Conservation (phyloP, 2,113 vertebrate genomes). For the Serinus canaria region DNA sequence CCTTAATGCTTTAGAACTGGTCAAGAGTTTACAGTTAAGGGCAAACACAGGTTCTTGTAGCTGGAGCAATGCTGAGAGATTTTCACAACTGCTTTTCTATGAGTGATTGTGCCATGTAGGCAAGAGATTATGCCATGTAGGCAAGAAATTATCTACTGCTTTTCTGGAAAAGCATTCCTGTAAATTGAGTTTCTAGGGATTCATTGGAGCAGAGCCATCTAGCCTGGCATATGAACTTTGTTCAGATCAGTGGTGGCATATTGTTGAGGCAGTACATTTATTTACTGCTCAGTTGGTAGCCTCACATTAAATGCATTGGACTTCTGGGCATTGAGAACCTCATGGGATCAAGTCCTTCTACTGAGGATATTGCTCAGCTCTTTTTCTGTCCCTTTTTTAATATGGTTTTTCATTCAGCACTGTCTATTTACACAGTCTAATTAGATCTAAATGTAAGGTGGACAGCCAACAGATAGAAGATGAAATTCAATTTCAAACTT, state of each 20-base stretch:
- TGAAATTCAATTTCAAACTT: not conserved
- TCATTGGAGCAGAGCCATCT: not conserved
- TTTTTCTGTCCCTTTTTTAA: not conserved
- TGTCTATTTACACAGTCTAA: not conserved
- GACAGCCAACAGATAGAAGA: not conserved
- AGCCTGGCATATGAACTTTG: not conserved
- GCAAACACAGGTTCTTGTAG: fast-evolving
- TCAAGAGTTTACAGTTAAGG: not conserved
- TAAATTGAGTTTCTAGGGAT: not conserved
- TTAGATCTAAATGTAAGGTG: not conserved
- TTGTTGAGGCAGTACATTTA: not conserved
- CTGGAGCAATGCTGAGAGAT: not conserved
- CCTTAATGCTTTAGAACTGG: not conserved
- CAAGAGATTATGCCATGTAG: not conserved
- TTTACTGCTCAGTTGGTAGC: not conserved
- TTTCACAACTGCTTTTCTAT: not conserved
- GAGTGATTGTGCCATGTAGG: not conserved
- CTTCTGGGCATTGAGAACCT: not conserved
- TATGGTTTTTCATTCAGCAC: not conserved
- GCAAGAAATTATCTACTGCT: not conserved
- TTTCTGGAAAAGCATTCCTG: not conserved
- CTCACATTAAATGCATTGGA: not conserved
- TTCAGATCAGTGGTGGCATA: not conserved
- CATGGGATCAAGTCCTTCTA: not conserved
- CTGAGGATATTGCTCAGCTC: not conserved